Base-by-base conservation (phyloP, 2,797 vertebrate species). In the Lerista edwardsae region DNA sequence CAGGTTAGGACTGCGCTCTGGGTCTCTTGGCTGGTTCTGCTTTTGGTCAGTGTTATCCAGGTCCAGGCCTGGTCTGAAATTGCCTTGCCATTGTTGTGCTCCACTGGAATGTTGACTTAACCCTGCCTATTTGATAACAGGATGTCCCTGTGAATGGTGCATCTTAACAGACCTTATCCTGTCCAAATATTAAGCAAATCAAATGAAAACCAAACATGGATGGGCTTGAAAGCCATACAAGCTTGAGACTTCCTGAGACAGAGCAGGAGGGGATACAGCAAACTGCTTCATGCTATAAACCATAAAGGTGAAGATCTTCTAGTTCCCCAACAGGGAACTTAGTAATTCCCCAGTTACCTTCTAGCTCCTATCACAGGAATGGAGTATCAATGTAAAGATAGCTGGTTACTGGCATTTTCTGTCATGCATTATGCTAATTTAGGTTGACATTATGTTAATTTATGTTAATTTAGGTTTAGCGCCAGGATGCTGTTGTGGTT, bases 71-170 rank as follows among this genome's bases (percentile, higher is more conserved):
- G 62, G 8, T 39, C 62, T 88, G 74, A 29, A 47, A 64, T 86
- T 82, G 19, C 15, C 51, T 2, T 21, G 36, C 17, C 23, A 64
- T 59, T 65, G 64, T 47, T 51, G 39, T 19, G 21, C 3, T 62
- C 17, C 29, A 14, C 57, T 69, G 79, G 23, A 57, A 51, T 82
- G 80, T 85, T 74, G 75, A 82, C 62, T 84, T 81, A 82, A 75
- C 64, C 84, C 44, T 79, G 51, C 61, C 75, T 79, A 47, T 55
- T 78, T 75, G 71, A 82, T 67, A 79, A 79, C 83, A 79, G 83
- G 69, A 82, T 82, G 39, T 75, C 69, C 74, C 71, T 69, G 80
- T 27, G 80, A 57, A 25, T 71, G 57, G 14, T 55, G 39, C 39
- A 73, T 55, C 21, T 85, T 36, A 12, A 21, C 83, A 61, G 17